Percentiles rank a stretch among this genome's conserved stretches.
phyloP scores from a whole-genome alignment of 1,140 invertebrate species.

The Vanessa tameamea region DNA sequence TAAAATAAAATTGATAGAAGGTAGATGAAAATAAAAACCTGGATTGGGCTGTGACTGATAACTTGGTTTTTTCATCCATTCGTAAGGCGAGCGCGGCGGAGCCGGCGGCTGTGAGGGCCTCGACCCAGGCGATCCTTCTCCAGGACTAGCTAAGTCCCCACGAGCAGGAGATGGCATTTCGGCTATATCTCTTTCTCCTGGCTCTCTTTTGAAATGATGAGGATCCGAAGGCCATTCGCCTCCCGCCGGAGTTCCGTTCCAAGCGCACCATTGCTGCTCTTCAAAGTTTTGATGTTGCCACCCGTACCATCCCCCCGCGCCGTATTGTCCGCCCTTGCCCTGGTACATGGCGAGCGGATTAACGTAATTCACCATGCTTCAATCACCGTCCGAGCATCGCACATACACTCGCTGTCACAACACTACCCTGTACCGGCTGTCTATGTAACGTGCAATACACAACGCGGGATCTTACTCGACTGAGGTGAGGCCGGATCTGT shows the following conservation, averaged over 20 bases:
- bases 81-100: conserved; percentile 88
- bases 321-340: conserved; percentile 80
- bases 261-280: conserved; percentile 79
- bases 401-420: conserved; percentile 72
- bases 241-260: conserved; percentile 76
- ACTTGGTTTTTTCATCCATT: conserved; percentile 94
- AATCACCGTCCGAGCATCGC: conserved; percentile 74
- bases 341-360: conserved; percentile 82
- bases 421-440: conserved; percentile 48
- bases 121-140: conserved; percentile 77
- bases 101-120: conserved; percentile 82
- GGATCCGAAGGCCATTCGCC: conserved; percentile 76
- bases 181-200: conserved; percentile 64
- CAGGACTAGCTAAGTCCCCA: conserved; percentile 85
- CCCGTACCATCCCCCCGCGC: conserved; percentile 74
- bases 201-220: conserved; percentile 73
- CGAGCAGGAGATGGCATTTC: conserved; percentile 84
- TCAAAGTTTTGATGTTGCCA: conserved; percentile 81
- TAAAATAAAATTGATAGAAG: conserved; percentile 9
- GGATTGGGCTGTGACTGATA: conserved; percentile 91
- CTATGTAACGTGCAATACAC: conserved; percentile 44
- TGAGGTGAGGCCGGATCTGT: conserved; percentile 43
- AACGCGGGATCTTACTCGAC: conserved; percentile 56
- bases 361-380: conserved; percentile 83
- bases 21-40: conserved; percentile 82